Evolutionary conservation across 2,888 invertebrate genomes (phyloP), one percentile per base, ranked within the genome.

Genomic region (Napeogenes sylphis): DNA sequence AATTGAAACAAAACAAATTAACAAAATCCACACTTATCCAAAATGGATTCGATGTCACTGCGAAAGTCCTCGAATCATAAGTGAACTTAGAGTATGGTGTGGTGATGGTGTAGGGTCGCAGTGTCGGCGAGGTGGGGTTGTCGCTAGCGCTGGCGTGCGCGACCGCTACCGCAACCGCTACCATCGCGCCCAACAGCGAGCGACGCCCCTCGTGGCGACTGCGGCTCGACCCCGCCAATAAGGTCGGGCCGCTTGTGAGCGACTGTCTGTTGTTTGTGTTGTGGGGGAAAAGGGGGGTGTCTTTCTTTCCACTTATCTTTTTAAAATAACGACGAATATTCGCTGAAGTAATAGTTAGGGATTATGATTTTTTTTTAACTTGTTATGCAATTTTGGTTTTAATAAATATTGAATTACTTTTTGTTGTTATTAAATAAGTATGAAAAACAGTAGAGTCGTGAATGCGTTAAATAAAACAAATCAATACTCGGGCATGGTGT

Each of bases 141-240:
- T 83, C 64, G 87, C 87, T 84, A 56, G 87, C 87, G 72, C 71
- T 86, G 73, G 87, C 87, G 68, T 78, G 82, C 71, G 87, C 84
- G 66, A 81, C 87, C 69, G 88, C 87, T 63, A 86, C 91, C 56
- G 90, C 90, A 60, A 88, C 89, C 66, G 89, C 91, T 38, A 90
- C 90, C 71, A 91, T 91, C 77, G 87, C 90, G 73, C 83, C 91
- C 75, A 83, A 81, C 83, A 82, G 84, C 81, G 97, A 97, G 87
- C 93, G 97, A 74, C 94, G 97, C 80, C 97, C 97, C 53, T 97
- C 97, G 75, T 97, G 97, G 97, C 94, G 97, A 85, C 93, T 97
- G 79, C 94, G 95, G 84, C 94, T 97, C 88, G 97, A 97, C 92
- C 95, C 96, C 86, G 92, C 94, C 86, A 96, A 95, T 92, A 97